Percentiles rank a stretch among this genome's conserved stretches.
These are phyloP conservation scores for Drosophila austrosaltans DNA, from an alignment of 2,888 invertebrate genomes.

Conservation along the genomic window DNA sequence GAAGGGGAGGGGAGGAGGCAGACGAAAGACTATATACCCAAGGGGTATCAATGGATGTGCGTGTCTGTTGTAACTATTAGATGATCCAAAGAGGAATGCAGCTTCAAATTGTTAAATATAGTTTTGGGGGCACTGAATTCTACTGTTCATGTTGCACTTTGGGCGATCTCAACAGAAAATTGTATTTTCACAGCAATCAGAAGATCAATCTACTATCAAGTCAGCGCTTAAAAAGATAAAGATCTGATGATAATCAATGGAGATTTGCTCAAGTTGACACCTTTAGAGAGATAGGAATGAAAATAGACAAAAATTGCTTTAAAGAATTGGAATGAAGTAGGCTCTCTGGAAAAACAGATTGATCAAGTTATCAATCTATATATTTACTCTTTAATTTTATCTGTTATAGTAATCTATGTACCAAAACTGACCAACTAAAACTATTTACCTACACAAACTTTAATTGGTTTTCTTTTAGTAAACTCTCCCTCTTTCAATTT, in stretches of 20 bases:
- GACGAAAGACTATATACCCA: constrained; percentile 22
- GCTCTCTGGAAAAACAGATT: no score
- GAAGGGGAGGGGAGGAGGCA: neutral
- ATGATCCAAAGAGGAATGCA: constrained; percentile 3
- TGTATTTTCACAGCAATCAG: neutral
- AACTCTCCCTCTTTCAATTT: no score
- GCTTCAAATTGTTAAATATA: constrained; percentile 9
- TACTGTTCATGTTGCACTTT: neutral
- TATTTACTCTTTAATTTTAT: no score
- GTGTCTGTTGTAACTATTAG: constrained; percentile 30
- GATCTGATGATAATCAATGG: no score
- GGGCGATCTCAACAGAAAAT: neutral
- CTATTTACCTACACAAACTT: no score
- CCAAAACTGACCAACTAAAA: no score
- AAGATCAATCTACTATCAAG: neutral
- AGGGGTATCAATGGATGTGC: constrained; percentile 30
- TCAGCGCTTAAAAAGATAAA: neutral
- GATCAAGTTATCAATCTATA: no score
- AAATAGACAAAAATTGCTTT: no score
- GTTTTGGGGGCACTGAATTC: neutral
- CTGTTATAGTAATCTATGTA: no score
- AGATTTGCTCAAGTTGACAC: neutral
- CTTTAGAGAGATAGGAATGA: no score
- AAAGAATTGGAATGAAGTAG: no score
- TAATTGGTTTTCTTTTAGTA: no score